Evolutionary conservation across 2,888 invertebrate species (phyloP).

Genomic region (Tyria jacobaeae): DNA sequence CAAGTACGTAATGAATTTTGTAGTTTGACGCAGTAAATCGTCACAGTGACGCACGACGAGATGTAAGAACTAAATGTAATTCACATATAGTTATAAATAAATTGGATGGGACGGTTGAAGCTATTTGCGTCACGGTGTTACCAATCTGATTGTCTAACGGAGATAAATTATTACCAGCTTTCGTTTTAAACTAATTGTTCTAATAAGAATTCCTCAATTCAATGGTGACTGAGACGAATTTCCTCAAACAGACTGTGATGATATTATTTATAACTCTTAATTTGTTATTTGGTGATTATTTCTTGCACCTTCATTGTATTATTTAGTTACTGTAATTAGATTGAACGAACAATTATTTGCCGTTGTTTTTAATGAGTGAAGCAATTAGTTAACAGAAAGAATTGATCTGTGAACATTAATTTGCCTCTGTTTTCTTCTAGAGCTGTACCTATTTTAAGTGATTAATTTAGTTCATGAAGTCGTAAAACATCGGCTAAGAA

Average conservation of each 20-base stretch:
- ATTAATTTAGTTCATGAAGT: background rate
- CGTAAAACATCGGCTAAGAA: background rate
- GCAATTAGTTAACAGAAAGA: constrained; percentile 25
- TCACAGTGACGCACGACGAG: constrained; percentile 58
- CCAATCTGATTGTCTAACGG: constrained; percentile 68
- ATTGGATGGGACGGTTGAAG: constrained; percentile 37
- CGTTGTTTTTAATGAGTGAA: constrained; percentile 17
- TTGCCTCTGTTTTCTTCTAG: background rate
- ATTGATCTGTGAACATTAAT: constrained; percentile 11
- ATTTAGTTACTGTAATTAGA: constrained; percentile 39
- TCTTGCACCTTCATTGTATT: constrained; percentile 36
- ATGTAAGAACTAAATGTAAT: constrained; percentile 52
- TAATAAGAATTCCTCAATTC: constrained; percentile 76
- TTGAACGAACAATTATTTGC: constrained; percentile 29
- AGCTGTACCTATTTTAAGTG: background rate
- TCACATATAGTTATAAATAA: constrained; percentile 56
- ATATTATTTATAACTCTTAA: constrained; percentile 63
- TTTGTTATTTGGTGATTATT: constrained; percentile 56
- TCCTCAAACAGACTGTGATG: constrained; percentile 65
- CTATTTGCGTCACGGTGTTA: constrained; percentile 55
- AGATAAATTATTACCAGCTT: constrained; percentile 74
- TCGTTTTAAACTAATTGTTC: constrained; percentile 73
- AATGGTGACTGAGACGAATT: constrained; percentile 68
- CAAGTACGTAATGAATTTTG: constrained; percentile 31
- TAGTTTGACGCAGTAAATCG: constrained; percentile 54